Base-by-base conservation (phyloP, 2,797 vertebrate species). In the Manis pentadactyla region DNA sequence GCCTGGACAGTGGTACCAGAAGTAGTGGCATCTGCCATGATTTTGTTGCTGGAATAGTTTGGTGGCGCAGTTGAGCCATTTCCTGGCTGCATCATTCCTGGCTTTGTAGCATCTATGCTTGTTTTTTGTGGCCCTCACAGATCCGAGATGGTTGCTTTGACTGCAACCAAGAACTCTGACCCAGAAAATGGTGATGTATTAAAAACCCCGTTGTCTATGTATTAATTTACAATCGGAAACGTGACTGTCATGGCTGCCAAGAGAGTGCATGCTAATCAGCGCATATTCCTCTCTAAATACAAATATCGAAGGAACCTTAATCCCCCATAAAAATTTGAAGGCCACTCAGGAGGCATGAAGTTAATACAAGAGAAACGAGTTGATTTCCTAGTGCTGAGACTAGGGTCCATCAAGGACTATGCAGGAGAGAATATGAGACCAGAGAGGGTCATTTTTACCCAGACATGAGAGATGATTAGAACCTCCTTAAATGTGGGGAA, bases 41-140 rank as follows among this genome's bases (percentile, higher is more conserved):
- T 15, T 1, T 18, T 49, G 42, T 25, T 15, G 49, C 34, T 4
- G 4, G n/a, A 42, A 2, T 5, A 15, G 7, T 17, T 4, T 0
- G 11, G 3, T n/a, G 13, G 21, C 0, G 6, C 4, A 3, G 25
- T 1, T 10, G 46, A 61, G 42, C 12, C 15, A 34, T 14, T 34
- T n/a, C 39, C 37, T 53, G 64, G 15, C 46, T 23, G 25, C 8
- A 1, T 11, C 57, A 1, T 57, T 57, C 17, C 34, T 49, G 49
- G 66, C 59, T 90, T 49, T 25, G 0, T 34, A 19, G 27, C 29
- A 12, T 55, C 23, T 12, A 31, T 46, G n/a, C 29, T 85, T 29
- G 29, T 53, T 64, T 53, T 49, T 34, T 17, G 61, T 75, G 53
- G 18, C 61, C 15, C 77, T 31, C 55, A 7, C 77, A 69, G 78